Conservation (phyloP, 1,140 invertebrate genomes). For the silkworm (Bombyx mori) region ASM3026992v2 NC_085133.1:6877001-6877500, state of each 20-base stretch:
- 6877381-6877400: neutral
- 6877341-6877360: constrained; percentile 3
- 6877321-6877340: constrained; percentile 12
- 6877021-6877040: constrained; percentile 64
- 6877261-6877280: constrained; percentile 4
- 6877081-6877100: constrained; percentile 44
- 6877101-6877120: constrained; percentile 35
- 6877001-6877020: constrained; percentile 44
- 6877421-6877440: no score
- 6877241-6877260: constrained; percentile 8
- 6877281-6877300: constrained; percentile 43
- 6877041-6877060: constrained; percentile 59
- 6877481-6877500: no score
- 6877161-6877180: constrained; percentile 50
- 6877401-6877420: no score
- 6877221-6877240: neutral
- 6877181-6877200: constrained; percentile 38
- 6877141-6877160: constrained; percentile 63
- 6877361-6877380: constrained; percentile 7
- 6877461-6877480: no score
- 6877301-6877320: constrained; percentile 42
- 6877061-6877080: constrained; percentile 56
- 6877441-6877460: no score
- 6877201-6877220: constrained; percentile 8
- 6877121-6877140: constrained; percentile 64